phyloP scores from a whole-genome alignment of 2,113 vertebrate genomes.

The Aythya baeri region DNA sequence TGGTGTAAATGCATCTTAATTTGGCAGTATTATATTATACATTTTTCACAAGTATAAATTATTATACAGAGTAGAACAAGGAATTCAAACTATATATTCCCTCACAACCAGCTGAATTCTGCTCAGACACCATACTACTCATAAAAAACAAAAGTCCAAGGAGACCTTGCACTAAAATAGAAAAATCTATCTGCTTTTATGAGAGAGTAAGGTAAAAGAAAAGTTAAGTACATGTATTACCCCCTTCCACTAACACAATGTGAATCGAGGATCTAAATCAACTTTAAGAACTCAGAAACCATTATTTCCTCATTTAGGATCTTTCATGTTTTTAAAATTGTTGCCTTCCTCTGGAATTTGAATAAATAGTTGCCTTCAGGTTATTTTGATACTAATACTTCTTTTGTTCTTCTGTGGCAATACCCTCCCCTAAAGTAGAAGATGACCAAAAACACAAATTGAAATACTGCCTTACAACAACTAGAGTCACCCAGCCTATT shows the following conservation, averaged over 20 bases:
- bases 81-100: background rate
- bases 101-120: background rate
- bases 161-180: background rate
- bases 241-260: background rate
- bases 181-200: background rate
- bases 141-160: background rate
- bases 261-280: background rate
- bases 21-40: background rate
- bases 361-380: background rate
- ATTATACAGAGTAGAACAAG: background rate
- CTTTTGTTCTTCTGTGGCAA: slow-evolving; percentile 5
- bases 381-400: background rate
- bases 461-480: background rate
- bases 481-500: background rate
- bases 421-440: background rate
- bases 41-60: background rate
- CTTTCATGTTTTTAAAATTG: background rate
- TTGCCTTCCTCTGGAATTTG: background rate
- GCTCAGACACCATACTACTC: background rate
- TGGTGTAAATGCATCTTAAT: background rate
- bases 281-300: background rate
- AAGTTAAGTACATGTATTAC: background rate
- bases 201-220: background rate
- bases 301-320: slow-evolving; percentile 12
- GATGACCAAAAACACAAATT: background rate